Evolutionary conservation across 2,113 vertebrate species (phyloP).

Genomic region (Lampris megalopsis): DNA sequence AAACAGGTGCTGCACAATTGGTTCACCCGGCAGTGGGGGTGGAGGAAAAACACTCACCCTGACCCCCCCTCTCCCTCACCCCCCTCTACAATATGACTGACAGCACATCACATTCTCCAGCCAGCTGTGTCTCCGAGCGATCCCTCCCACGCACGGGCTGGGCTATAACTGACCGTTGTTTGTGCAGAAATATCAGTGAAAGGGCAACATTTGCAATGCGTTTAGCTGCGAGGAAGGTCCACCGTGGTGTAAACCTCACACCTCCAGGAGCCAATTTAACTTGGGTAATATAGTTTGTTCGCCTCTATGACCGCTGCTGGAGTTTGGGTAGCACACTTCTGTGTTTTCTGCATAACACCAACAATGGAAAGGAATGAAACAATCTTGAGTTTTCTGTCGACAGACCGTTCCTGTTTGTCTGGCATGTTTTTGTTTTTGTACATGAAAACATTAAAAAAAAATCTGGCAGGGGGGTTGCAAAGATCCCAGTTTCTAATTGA

Average conservation of each 20-base stretch:
- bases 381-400: slow-evolving; percentile 41
- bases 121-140: slow-evolving; percentile 76
- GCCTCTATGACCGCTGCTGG: slow-evolving; percentile 9
- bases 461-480: slow-evolving; percentile 72
- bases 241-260: not conserved
- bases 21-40: slow-evolving; percentile 61
- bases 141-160: slow-evolving; percentile 33
- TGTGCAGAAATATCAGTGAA: not conserved
- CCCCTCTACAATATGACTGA: slow-evolving; percentile 71
- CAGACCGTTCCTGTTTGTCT: slow-evolving; percentile 74
- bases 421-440: slow-evolving; percentile 57
- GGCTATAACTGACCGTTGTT: not conserved
- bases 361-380: slow-evolving; percentile 56
- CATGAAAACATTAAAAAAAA: slow-evolving; percentile 25
- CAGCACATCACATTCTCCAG: slow-evolving; percentile 76
- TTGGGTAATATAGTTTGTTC: not conserved
- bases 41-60: slow-evolving; percentile 71
- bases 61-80: no score
- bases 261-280: not conserved
- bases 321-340: slow-evolving; percentile 6
- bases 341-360: slow-evolving; percentile 20
- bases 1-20: slow-evolving; percentile 82
- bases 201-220: slow-evolving; percentile 28
- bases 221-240: not conserved
- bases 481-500: slow-evolving; percentile 69